Conservation (phyloP, 2,113 vertebrate species). For the Mesembrinibis cayennensis region DNA sequence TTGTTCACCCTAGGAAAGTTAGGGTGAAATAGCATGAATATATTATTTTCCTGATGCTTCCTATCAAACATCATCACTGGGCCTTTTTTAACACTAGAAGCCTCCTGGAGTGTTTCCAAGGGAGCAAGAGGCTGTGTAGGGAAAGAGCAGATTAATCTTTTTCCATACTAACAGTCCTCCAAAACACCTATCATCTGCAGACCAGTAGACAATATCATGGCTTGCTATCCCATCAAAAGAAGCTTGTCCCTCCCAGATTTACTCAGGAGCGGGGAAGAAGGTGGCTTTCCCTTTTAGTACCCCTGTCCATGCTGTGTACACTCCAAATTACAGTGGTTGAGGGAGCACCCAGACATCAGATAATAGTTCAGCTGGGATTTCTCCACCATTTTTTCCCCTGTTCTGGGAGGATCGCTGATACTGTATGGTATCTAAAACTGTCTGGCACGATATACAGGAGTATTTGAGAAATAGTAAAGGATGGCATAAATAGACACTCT, state of each 20-base stretch:
- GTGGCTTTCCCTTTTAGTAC: not conserved
- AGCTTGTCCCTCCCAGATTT: not conserved
- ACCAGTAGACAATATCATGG: not conserved
- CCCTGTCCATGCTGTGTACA: fast-evolving
- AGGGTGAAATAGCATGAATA: not conserved
- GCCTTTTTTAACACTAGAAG: not conserved
- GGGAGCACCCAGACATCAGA: not conserved
- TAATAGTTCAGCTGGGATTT: not conserved
- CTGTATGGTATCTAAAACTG: not conserved
- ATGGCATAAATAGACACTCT: not conserved
- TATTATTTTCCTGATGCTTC: not conserved
- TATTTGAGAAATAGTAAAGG: not conserved
- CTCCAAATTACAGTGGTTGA: not conserved
- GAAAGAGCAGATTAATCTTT: not conserved
- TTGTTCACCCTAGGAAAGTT: not conserved
- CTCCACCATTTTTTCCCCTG: not conserved
- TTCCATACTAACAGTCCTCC: not conserved
- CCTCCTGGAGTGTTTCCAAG: not conserved
- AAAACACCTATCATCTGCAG: not conserved
- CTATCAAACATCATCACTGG: not conserved
- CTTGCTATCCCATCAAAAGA: not conserved
- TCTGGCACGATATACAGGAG: not conserved
- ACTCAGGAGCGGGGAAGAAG: not conserved
- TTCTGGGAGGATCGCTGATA: not conserved
- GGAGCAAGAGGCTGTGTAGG: not conserved